These are phyloP conservation scores for Isichthys henryi DNA, from an alignment of 2,113 vertebrate genomes.

Conservation along the genomic window DNA sequence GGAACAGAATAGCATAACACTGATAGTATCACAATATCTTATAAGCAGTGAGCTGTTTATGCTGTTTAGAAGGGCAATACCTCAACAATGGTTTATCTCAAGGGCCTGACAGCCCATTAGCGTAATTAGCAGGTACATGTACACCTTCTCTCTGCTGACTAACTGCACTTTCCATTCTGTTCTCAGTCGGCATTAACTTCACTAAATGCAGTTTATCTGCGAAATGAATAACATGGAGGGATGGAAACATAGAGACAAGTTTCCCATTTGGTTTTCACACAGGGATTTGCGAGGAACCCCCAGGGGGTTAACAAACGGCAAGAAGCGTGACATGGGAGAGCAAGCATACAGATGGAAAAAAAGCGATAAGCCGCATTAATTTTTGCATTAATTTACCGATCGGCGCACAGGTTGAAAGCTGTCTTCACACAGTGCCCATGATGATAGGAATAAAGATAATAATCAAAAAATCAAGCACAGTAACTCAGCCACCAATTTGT, in stretches of 20 bases:
- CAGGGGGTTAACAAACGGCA: background rate
- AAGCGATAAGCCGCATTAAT: background rate
- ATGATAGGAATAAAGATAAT: background rate
- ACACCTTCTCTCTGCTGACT: background rate
- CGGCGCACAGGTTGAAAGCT: background rate
- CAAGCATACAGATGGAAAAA: background rate
- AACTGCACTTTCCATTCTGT: background rate
- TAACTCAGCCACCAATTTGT: background rate
- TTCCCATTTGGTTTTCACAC: background rate
- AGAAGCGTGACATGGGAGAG: background rate
- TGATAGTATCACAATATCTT: background rate
- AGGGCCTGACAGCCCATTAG: background rate
- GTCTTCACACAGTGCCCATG: background rate
- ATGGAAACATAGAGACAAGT: background rate
- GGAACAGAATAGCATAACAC: background rate
- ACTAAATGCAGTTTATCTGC: background rate
- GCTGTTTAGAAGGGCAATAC: background rate
- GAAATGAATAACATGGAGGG: background rate
- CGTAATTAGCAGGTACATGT: background rate
- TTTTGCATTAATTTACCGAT: background rate
- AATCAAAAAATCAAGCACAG: background rate
- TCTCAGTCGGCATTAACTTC: background rate
- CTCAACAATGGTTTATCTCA: background rate
- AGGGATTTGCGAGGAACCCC: background rate
- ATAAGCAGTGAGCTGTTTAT: background rate